phyloP scores from a whole-genome alignment of 1,140 invertebrate species.

The Rhopalosiphum padi region DNA sequence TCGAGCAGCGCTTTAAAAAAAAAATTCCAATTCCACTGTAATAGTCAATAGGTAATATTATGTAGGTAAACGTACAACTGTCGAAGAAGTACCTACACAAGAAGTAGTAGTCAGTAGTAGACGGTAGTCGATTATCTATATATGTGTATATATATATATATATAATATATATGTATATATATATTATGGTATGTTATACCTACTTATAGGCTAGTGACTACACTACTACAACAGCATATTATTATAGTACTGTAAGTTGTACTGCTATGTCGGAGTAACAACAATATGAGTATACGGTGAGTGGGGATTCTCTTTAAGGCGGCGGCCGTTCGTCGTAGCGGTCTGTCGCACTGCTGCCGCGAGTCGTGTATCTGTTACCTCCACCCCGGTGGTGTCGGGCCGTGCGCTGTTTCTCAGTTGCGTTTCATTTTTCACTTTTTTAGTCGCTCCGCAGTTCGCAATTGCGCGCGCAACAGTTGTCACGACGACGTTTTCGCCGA shows the following conservation, averaged over 20 bases:
- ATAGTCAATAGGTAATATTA: not conserved
- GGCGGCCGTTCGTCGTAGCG: not conserved
- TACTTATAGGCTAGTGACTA: not conserved
- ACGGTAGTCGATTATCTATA: not conserved
- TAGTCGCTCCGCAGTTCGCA: constrained; percentile 27
- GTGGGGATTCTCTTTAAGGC: constrained; percentile 44
- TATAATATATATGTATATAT: too few species aligned
- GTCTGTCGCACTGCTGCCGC: not conserved
- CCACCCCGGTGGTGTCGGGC: not conserved
- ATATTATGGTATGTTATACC: not conserved
- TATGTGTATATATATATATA: too few species aligned
- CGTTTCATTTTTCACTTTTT: constrained; percentile 19
- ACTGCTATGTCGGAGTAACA: not conserved
- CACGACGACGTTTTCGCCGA: constrained; percentile 29
- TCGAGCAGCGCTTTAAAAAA: not conserved
- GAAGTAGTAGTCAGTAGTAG: too few species aligned
- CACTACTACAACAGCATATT: not conserved
- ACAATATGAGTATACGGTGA: not conserved
- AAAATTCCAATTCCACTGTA: not conserved
- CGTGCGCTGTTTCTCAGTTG: not conserved
- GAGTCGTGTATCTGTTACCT: constrained; percentile 27
- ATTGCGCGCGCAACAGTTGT: constrained; percentile 54
- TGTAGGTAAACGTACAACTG: not conserved
- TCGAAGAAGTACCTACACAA: too few species aligned
- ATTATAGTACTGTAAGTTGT: not conserved